phyloP scores from a whole-genome alignment of 2,797 vertebrate genomes.

The Brachyalestes nurse region DNA sequence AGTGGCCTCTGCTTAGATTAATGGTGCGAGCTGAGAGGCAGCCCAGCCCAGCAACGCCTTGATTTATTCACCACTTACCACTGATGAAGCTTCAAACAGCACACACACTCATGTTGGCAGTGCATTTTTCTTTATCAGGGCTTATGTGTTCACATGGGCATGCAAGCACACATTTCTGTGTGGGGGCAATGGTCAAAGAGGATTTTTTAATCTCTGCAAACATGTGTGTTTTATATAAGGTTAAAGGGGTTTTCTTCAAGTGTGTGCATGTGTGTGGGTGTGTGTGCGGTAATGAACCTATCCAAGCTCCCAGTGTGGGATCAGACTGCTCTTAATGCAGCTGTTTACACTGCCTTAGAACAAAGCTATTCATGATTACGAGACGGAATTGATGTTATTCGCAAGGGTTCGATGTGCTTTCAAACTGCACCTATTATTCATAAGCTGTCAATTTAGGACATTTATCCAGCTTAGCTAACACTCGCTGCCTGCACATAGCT shows the following conservation, averaged over 20 bases:
- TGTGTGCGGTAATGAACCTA: conserved; percentile 52
- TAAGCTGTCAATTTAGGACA: conserved; percentile 78
- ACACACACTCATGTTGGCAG: conserved; percentile 85
- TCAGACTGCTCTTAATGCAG: conserved; percentile 57
- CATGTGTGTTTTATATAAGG: conserved; percentile 33
- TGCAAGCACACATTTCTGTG: conserved; percentile 15
- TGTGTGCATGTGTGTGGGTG: conserved; percentile 32
- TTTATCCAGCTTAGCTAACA: conserved; percentile 72
- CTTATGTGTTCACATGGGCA: conserved; percentile 44
- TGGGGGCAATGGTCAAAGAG: conserved; percentile 2
- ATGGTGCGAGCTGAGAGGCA: conserved; percentile 84
- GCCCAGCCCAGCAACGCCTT: conserved; percentile 80
- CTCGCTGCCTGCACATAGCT: conserved; percentile 68
- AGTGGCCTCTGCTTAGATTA: conserved; percentile 65
- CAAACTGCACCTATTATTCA: conserved; percentile 78
- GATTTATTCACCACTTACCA: conserved; percentile 98
- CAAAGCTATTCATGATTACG: conserved; percentile 73
- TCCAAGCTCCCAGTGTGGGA: conserved; percentile 59
- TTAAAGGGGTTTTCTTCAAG: conserved; percentile 21
- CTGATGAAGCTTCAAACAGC: conserved; percentile 96
- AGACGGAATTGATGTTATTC: conserved; percentile 71
- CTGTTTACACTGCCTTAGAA: conserved; percentile 64
- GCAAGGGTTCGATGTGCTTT: conserved; percentile 68
- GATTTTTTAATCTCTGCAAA: conserved; percentile 17
- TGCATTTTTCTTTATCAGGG: conserved; percentile 89